Evolutionary conservation across 2,113 vertebrate species (phyloP).

Genomic region (Erinaceus europaeus): DNA sequence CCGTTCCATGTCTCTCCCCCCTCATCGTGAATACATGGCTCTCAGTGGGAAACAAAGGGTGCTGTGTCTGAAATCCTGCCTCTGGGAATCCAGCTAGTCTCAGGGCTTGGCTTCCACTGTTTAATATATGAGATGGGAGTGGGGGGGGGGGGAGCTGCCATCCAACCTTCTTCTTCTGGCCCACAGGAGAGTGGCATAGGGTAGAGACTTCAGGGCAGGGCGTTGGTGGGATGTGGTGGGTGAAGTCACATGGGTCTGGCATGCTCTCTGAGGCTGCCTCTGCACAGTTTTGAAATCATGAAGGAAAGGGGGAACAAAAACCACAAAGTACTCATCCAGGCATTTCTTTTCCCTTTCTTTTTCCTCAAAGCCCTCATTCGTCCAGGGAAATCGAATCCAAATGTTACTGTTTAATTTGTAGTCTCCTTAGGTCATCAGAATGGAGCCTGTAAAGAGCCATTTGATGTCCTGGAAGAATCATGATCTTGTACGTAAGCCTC

Average conservation of each 20-base stretch:
- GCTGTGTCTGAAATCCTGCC: conserved; percentile 35
- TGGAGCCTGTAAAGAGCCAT: conserved; percentile 59
- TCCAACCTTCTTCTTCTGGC: background rate
- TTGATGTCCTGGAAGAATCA: conserved; percentile 73
- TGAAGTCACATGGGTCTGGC: conserved; percentile 44
- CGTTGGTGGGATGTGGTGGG: background rate
- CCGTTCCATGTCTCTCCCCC: background rate
- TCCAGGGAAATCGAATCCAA: conserved; percentile 67
- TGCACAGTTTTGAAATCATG: conserved; percentile 5
- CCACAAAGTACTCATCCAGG: conserved; percentile 40
- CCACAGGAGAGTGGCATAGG: background rate
- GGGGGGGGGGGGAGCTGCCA: too few species aligned
- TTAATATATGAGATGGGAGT: background rate
- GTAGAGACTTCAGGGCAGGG: background rate
- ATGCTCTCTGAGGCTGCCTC: background rate
- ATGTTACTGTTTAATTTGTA: conserved; percentile 70
- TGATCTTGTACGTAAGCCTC: conserved; percentile 56
- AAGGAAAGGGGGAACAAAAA: conserved; percentile 45
- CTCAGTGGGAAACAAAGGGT: conserved; percentile 37
- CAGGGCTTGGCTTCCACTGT: background rate
- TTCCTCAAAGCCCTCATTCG: conserved; percentile 57
- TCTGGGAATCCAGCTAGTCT: background rate
- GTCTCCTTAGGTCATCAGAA: conserved; percentile 69
- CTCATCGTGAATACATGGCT: background rate
- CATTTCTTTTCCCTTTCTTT: conserved; percentile 44